Percentiles rank a stretch among this genome's conserved stretches.
Conservation (phyloP, 2,888 invertebrate genomes). For the Nomada hirtipes region DNA sequence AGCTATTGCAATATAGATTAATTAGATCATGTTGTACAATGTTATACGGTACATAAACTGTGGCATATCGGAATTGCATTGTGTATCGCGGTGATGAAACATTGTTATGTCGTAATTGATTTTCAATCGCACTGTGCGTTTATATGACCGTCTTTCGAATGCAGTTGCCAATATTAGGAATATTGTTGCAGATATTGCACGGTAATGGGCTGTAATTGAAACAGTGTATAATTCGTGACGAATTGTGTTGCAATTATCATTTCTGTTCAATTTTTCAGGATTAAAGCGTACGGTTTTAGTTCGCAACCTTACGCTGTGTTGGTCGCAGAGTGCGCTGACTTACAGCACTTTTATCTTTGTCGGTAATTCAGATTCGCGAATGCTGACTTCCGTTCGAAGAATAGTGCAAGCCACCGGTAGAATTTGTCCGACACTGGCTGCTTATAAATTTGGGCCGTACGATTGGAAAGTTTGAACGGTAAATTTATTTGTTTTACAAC, state of each 20-base stretch:
- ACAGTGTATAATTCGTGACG: no score
- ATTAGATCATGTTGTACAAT: conserved; percentile 11
- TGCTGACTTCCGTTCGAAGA: conserved; percentile 2
- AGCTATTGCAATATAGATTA: neutral
- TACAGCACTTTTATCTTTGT: conserved; percentile 37
- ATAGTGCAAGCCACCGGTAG: neutral
- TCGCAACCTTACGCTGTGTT: conserved; percentile 7
- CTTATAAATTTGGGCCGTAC: neutral
- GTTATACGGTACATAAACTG: neutral
- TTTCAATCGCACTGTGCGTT: neutral
- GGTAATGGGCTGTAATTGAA: neutral
- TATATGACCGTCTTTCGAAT: conserved; percentile 29
- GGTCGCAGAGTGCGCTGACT: conserved; percentile 53
- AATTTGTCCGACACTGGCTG: neutral
- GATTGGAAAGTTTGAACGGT: neutral
- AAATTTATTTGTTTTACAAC: neutral
- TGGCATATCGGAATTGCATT: neutral
- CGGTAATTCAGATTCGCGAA: conserved; percentile 51
- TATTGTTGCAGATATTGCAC: neutral
- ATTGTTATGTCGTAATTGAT: conserved; percentile 32
- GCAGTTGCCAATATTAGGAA: conserved; percentile 24
- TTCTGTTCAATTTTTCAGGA: neutral
- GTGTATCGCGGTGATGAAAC: conserved; percentile 3
- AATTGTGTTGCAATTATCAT: conserved; percentile 3
- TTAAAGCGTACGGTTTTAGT: conserved; percentile 4